These are phyloP conservation scores for Podotricha telesiphe DNA, from an alignment of 2,888 invertebrate species.

Conservation along the genomic window DNA sequence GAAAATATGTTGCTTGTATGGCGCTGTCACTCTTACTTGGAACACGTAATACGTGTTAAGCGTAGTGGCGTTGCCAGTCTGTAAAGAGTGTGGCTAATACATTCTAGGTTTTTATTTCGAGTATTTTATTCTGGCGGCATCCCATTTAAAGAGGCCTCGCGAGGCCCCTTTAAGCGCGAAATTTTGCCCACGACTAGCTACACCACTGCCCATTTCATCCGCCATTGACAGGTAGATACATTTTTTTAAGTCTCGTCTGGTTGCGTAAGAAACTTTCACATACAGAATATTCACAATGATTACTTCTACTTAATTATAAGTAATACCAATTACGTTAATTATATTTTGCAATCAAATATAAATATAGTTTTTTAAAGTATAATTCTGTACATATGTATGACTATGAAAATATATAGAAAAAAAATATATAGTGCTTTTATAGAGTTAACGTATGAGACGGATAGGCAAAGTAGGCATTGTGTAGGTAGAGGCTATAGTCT, in stretches of 20 bases:
- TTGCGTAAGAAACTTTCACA: background rate
- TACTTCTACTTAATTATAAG: background rate
- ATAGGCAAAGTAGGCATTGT: slow-evolving; percentile 26
- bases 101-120: no score
- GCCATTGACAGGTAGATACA: no score
- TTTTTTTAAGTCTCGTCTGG: background rate
- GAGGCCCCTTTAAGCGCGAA: no score
- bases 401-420: background rate
- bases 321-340: background rate
- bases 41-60: no score
- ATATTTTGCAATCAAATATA: background rate
- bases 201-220: no score
- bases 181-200: no score
- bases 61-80: no score
- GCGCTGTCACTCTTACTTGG: no score
- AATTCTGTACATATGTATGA: background rate
- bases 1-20: no score
- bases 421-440: background rate
- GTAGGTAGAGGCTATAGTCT: slow-evolving; percentile 33
- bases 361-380: background rate
- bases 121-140: no score
- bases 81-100: no score
- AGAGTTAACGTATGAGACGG: slow-evolving; percentile 14
- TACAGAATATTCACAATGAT: background rate
- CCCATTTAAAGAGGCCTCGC: no score